Evolutionary conservation across 2,888 invertebrate species (phyloP).

Genomic region (Scaptomyza parva): DNA sequence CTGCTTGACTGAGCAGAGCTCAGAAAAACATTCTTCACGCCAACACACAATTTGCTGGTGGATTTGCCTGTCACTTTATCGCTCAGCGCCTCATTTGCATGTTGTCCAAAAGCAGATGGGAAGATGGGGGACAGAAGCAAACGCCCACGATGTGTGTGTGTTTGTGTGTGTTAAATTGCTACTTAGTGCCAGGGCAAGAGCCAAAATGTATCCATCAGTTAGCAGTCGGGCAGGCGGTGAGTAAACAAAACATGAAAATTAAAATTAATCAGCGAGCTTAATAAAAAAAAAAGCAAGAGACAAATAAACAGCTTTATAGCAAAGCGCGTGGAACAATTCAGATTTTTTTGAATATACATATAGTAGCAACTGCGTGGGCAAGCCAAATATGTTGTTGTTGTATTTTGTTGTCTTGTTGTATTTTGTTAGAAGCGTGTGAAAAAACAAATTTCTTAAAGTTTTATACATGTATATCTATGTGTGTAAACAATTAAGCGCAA

Average conservation of each 20-base stretch:
- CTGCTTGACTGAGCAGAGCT: conserved; percentile 24
- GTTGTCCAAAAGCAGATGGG: conserved; percentile 6
- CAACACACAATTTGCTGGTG: conserved; percentile 36
- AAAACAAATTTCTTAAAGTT: conserved; percentile 59
- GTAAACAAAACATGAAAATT: conserved; percentile 58
- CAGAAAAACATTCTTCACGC: conserved; percentile 33
- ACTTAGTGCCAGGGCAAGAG: conserved; percentile 63
- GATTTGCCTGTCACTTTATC: conserved; percentile 45
- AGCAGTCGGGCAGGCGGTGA: conserved; percentile 21
- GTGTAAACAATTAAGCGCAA: conserved; percentile 66
- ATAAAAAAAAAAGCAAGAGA: conserved; percentile 27
- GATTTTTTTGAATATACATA: conserved; percentile 13
- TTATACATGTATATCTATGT: conserved; percentile 40
- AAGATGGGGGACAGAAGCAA: conserved; percentile 6
- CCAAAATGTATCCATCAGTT: conserved; percentile 59
- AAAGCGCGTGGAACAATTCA: conserved; percentile 33
- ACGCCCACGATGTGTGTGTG: conserved; percentile 43
- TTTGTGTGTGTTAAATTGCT: conserved; percentile 58
- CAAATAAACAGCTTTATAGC: conserved; percentile 57
- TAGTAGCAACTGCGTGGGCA: conserved; percentile 37
- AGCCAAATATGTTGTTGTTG: conserved; percentile 1
- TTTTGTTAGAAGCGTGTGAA: conserved; percentile 66
- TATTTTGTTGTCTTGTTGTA: conserved; percentile 11
- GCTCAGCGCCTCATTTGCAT: conserved; percentile 40
- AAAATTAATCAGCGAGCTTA: conserved; percentile 64